Percentiles rank a stretch among this genome's conserved stretches.
Evolutionary conservation across 2,113 vertebrate species (phyloP).

Genomic region (Porphyrio hochstetteri): DNA sequence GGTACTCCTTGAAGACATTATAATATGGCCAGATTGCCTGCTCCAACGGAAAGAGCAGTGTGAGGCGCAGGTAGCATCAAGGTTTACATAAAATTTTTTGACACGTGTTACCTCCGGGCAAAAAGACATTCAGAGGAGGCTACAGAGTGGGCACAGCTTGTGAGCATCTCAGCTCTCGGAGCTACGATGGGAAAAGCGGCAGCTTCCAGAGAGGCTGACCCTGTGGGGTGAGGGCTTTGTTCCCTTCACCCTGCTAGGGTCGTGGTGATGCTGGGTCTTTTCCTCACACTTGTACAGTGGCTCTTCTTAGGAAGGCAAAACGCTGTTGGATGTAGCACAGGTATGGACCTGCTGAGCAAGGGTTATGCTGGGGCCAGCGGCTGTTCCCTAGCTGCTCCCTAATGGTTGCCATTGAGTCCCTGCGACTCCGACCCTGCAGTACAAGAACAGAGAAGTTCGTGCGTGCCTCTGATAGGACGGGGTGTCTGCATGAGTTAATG

Average conservation of each 20-base stretch:
- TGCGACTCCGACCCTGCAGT: not conserved
- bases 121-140: not conserved
- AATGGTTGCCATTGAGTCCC: fast-evolving
- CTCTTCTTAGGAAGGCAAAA: fast-evolving
- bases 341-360: not conserved
- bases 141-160: not conserved
- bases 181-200: fast-evolving
- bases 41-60: not conserved
- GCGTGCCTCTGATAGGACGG: not conserved
- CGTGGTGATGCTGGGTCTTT: fast-evolving
- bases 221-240: not conserved
- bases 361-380: not conserved
- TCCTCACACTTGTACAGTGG: fast-evolving
- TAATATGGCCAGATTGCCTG: not conserved
- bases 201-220: not conserved
- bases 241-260: not conserved
- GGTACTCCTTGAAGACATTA: not conserved
- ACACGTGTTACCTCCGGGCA: not conserved
- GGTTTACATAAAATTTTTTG: not conserved
- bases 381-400: not conserved
- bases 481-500: not conserved
- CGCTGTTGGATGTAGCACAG: not conserved
- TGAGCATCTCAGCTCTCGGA: not conserved
- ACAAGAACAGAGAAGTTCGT: not conserved
- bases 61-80: not conserved